Conservation (phyloP, 1,140 invertebrate genomes). For the Psix sp. region DNA sequence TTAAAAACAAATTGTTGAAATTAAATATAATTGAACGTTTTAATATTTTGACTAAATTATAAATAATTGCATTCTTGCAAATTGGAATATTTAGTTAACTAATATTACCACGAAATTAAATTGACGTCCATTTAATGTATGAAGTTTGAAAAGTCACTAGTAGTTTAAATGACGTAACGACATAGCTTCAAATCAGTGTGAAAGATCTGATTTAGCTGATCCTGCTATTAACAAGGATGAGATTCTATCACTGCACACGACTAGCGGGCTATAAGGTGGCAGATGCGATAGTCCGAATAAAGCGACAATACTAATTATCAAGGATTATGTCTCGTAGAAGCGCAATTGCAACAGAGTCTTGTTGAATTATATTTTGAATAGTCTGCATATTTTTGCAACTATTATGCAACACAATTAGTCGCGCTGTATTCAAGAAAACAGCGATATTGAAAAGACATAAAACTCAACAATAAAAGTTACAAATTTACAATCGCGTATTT, state of each 20-base stretch:
- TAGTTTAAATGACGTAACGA: conserved; percentile 18
- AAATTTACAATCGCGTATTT: no score
- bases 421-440: no score
- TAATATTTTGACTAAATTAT: no score
- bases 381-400: conserved; percentile 7
- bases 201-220: conserved; percentile 41
- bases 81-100: no score
- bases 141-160: conserved; percentile 23
- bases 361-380: conserved; percentile 30
- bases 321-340: conserved; percentile 31
- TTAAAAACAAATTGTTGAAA: no score
- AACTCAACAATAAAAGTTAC: no score
- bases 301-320: conserved; percentile 36
- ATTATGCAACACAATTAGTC: neutral
- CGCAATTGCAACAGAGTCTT: conserved; percentile 30
- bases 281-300: conserved; percentile 33
- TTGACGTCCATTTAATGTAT: no score
- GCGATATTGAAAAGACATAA: no score
- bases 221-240: conserved; percentile 47
- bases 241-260: conserved; percentile 30
- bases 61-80: no score
- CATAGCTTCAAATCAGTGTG: conserved; percentile 23
- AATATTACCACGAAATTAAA: no score
- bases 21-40: no score
- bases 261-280: no score